These are phyloP conservation scores for Limnephilus lunatus DNA, from an alignment of 2,888 invertebrate genomes.

Conservation along the genomic window DNA sequence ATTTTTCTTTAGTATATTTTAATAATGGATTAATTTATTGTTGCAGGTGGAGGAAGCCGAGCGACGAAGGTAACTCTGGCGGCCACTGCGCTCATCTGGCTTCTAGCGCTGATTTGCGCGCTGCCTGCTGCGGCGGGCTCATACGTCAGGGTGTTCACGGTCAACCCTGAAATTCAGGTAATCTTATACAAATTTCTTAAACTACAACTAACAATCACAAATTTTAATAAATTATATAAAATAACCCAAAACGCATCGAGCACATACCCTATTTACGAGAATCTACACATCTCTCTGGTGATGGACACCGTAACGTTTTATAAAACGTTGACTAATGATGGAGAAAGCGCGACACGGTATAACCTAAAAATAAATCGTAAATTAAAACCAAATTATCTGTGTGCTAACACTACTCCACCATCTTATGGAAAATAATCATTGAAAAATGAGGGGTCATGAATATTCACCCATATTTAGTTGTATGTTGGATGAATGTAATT, in stretches of 20 bases:
- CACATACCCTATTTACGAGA: too few relatives aligned
- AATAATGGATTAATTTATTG: slow-evolving; percentile 50
- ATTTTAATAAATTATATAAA: neutral
- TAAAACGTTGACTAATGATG: too few relatives aligned
- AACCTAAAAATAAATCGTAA: too few relatives aligned
- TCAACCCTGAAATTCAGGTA: slow-evolving; percentile 62
- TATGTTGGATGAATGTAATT: too few relatives aligned
- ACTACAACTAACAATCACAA: too few relatives aligned
- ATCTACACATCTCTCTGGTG: too few relatives aligned
- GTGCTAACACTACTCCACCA: neutral
- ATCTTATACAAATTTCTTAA: neutral
- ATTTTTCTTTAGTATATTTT: neutral
- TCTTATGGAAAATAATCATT: neutral
- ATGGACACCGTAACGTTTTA: too few relatives aligned
- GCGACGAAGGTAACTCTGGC: slow-evolving; percentile 79
- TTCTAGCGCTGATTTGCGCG: slow-evolving; percentile 82
- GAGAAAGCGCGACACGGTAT: too few relatives aligned
- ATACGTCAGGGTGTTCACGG: slow-evolving; percentile 70
- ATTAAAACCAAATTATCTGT: too few relatives aligned
- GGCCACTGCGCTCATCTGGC: slow-evolving; percentile 82
- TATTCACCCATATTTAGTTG: too few relatives aligned
- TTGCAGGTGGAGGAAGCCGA: slow-evolving; percentile 76
- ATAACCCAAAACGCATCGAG: too few relatives aligned
- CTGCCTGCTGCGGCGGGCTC: slow-evolving; percentile 82
- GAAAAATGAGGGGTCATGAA: neutral